A percentile compares a stretch with the other conserved stretches of the same genome.
Conservation (phyloP, 2,888 invertebrate species). For the Carabus problematicus region DNA sequence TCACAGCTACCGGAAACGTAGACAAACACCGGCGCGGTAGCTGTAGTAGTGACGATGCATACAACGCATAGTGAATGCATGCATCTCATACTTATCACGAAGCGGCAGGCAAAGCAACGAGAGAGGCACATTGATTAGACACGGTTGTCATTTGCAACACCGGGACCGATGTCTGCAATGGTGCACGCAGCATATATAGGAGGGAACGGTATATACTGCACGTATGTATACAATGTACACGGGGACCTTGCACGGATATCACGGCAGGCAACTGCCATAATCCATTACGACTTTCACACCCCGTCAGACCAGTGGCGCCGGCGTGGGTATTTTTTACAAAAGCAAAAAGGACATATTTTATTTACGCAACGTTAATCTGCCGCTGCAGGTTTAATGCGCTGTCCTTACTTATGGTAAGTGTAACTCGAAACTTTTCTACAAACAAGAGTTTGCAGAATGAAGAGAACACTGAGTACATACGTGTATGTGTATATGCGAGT, state of each 20-base stretch:
- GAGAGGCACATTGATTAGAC: constrained; percentile 40
- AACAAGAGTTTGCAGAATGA: too few relatives aligned
- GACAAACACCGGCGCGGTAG: background rate
- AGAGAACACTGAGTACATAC: too few relatives aligned
- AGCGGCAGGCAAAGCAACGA: constrained; percentile 31
- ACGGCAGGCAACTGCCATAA: constrained; percentile 23
- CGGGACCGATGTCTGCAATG: constrained; percentile 6
- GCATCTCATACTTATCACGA: constrained; percentile 35
- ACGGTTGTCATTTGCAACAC: constrained; percentile 40
- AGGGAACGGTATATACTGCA: too few relatives aligned
- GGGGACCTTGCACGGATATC: constrained; percentile 22
- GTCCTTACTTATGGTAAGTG: constrained; percentile 28
- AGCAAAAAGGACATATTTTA: constrained; percentile 15
- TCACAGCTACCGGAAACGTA: constrained; percentile 5
- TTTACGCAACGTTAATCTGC: constrained; percentile 36
- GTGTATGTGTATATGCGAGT: background rate
- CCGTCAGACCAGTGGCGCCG: constrained; percentile 23
- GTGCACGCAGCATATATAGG: background rate
- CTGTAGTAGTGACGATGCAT: constrained; percentile 12
- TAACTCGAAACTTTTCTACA: background rate
- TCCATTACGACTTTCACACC: constrained; percentile 24
- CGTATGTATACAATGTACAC: constrained; percentile 8
- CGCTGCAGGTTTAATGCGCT: constrained; percentile 31
- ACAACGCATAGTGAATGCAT: constrained; percentile 11
- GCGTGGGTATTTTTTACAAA: constrained; percentile 4